phyloP scores from a whole-genome alignment of 2,888 invertebrate species.

The Ditula angustiorana region DNA sequence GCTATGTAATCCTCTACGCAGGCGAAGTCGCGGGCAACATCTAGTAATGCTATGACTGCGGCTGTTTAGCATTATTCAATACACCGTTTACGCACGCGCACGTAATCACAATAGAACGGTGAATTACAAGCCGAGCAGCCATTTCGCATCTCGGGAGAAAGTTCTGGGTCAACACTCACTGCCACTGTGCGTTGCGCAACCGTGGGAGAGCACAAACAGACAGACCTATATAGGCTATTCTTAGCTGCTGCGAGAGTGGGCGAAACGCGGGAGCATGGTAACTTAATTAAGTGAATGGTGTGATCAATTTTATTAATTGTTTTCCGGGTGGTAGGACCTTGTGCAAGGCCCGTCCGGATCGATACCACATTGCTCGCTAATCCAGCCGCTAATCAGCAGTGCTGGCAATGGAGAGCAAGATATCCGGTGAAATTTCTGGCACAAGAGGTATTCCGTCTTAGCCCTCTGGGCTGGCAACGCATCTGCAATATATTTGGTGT shows the following conservation, averaged over 20 bases:
- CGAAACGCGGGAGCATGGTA: neutral
- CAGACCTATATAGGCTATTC: constrained; percentile 12
- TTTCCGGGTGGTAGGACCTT: no score
- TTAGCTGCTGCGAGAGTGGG: constrained; percentile 14
- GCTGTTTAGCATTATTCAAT: neutral
- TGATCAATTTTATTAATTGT: neutral
- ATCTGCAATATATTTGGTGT: no score
- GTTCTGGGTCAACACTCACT: constrained; percentile 48
- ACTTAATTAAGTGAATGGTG: neutral
- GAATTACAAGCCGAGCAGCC: constrained; percentile 10
- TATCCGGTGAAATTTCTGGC: no score
- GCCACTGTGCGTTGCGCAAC: constrained; percentile 34
- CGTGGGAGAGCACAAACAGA: constrained; percentile 16
- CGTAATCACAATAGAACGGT: constrained; percentile 16
- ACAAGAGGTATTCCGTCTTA: no score
- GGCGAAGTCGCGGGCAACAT: no score
- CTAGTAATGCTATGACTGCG: neutral
- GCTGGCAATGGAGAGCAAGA: no score
- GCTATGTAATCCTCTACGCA: no score
- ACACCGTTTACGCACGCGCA: neutral
- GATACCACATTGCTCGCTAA: no score
- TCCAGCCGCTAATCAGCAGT: no score
- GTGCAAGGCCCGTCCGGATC: no score
- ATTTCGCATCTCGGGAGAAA: constrained; percentile 42
- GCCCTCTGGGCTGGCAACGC: no score